Evolutionary conservation across 2,113 vertebrate species (phyloP).

Genomic region (Fregata magnificens): DNA sequence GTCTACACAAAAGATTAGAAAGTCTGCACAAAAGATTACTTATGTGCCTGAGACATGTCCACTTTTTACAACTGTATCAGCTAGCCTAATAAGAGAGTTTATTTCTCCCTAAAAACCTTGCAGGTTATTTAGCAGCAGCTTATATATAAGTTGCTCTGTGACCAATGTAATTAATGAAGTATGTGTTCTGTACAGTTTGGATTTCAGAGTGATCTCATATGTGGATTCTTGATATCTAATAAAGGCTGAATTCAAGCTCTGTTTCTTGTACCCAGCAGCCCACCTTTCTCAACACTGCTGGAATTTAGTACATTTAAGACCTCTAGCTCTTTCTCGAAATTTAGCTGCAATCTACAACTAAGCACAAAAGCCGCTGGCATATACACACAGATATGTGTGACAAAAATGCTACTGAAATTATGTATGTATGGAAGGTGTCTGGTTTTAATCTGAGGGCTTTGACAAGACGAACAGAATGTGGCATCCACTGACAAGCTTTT

Average conservation of each 20-base stretch:
- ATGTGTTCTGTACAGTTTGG: neutral
- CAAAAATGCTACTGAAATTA: neutral
- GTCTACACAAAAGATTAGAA: slow-evolving; percentile 22
- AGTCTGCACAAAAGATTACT: neutral
- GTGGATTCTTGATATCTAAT: neutral
- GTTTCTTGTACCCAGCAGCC: neutral
- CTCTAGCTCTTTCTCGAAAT: neutral
- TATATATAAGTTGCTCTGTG: neutral
- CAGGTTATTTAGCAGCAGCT: neutral
- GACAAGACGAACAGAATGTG: neutral
- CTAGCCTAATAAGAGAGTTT: neutral
- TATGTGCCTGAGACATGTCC: neutral
- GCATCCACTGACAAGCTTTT: neutral
- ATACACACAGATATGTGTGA: neutral
- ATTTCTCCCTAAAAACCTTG: neutral
- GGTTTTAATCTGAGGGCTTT: neutral
- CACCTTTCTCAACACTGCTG: neutral
- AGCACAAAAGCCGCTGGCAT: neutral
- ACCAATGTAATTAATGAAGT: neutral
- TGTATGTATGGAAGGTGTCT: neutral
- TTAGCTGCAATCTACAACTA: neutral
- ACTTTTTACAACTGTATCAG: neutral
- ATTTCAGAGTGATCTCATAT: neutral
- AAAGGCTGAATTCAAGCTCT: neutral
- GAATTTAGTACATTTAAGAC: neutral